Conservation (phyloP, 1,140 invertebrate genomes). For the Eupristina koningsbergeri region DNA sequence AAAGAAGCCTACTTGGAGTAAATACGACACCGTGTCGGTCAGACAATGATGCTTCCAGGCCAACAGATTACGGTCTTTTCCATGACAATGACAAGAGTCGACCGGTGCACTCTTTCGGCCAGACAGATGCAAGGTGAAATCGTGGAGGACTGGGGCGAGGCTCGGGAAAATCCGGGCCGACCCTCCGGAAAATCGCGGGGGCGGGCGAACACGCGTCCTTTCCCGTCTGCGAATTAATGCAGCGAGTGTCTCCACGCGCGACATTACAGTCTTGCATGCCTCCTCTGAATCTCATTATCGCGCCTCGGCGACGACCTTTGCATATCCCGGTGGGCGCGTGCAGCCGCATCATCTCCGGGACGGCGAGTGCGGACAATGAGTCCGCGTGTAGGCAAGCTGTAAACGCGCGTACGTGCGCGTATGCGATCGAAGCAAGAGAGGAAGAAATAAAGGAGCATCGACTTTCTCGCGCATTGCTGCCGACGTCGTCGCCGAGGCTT, state of each 20-base stretch:
- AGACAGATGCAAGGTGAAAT: background rate
- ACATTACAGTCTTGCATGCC: background rate
- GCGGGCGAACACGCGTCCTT: background rate
- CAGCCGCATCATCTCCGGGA: background rate
- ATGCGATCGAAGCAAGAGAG: background rate
- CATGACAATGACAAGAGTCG: background rate
- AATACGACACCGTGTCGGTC: background rate
- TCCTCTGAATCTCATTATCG: constrained; percentile 27
- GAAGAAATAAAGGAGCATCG: background rate
- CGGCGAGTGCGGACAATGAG: constrained; percentile 19
- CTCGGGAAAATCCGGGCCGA: too few species aligned
- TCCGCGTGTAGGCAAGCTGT: background rate
- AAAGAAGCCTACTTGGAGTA: background rate
- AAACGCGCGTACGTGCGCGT: constrained; percentile 2
- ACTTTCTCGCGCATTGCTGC: background rate
- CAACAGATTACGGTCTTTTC: background rate
- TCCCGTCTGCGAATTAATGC: background rate
- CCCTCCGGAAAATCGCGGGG: background rate
- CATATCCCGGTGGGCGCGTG: background rate
- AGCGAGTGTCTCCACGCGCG: background rate
- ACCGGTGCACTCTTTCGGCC: background rate
- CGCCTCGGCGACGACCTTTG: background rate
- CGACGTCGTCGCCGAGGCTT: background rate
- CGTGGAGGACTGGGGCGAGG: too few species aligned
- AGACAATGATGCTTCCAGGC: background rate